Evolutionary conservation across 92 coral and sea anemone genomes (phyloP).

Genomic region (Epizoanthus stellaris): DNA sequence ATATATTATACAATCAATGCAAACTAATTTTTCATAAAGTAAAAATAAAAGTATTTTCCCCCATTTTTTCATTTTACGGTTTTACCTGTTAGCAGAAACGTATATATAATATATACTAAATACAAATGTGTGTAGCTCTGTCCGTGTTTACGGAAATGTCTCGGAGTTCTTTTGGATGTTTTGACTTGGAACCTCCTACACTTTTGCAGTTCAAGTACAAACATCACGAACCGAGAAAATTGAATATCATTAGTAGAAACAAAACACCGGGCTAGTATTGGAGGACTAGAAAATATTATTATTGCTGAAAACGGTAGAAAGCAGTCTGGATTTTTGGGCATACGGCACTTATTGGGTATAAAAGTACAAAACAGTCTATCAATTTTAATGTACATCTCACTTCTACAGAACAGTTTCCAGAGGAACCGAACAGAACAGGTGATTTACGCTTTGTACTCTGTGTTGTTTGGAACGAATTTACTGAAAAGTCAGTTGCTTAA

Average conservation of each 20-base stretch:
- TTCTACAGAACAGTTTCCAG: too few species aligned
- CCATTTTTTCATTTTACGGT: too few species aligned
- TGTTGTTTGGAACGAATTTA: too few species aligned
- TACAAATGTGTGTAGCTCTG: not conserved
- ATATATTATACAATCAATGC: too few species aligned
- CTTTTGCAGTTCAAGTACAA: not conserved
- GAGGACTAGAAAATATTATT: not conserved
- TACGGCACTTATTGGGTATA: not conserved
- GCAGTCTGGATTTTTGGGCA: not conserved
- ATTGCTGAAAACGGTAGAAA: not conserved
- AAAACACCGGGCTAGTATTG: not conserved
- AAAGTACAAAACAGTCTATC: too few species aligned
- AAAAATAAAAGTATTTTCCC: too few species aligned
- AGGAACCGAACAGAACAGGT: too few species aligned
- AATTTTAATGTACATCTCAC: too few species aligned
- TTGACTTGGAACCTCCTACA: not conserved
- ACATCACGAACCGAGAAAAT: not conserved
- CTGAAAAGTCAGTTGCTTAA: too few species aligned
- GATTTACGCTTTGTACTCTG: too few species aligned
- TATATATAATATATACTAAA: not conserved
- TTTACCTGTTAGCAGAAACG: too few species aligned
- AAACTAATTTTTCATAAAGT: too few species aligned
- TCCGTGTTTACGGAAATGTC: slow-evolving; percentile 13
- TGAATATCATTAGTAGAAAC: not conserved
- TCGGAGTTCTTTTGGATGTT: not conserved